A percentile compares a stretch with the other conserved stretches of the same genome.
Evolutionary conservation across 2,888 invertebrate species (phyloP).

Genomic region (Eupithecia inturbata): DNA sequence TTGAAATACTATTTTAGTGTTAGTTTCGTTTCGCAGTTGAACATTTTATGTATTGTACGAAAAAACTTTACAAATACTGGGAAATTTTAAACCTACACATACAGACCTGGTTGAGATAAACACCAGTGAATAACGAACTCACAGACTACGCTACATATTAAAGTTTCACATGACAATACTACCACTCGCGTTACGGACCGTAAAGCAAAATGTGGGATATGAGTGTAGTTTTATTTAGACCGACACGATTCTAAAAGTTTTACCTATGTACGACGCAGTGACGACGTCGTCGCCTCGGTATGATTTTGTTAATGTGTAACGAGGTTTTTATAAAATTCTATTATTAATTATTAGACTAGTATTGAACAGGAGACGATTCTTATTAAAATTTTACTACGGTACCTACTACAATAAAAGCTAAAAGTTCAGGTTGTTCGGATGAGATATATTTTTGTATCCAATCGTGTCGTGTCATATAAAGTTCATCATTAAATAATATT

Average conservation of each 20-base stretch:
- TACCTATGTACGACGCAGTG: not conserved
- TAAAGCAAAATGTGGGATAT: constrained; percentile 28
- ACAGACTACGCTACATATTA: constrained; percentile 45
- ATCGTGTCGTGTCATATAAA: constrained; percentile 10
- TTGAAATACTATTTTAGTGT: constrained; percentile 1
- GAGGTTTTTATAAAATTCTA: not conserved
- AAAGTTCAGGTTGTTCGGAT: not conserved
- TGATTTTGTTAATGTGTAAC: not conserved
- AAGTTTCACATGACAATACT: constrained; percentile 45
- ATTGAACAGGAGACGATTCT: not conserved
- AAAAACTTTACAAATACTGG: not conserved
- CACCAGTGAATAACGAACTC: constrained; percentile 42
- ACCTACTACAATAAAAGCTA: not conserved
- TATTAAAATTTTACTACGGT: not conserved
- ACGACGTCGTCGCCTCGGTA: too few relatives aligned
- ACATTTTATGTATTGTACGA: not conserved
- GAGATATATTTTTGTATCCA: not conserved
- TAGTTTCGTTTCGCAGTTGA: not conserved
- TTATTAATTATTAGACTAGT: not conserved
- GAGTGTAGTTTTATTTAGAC: constrained; percentile 8
- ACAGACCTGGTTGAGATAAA: constrained; percentile 34
- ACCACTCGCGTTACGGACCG: constrained; percentile 37
- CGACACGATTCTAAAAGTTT: constrained; percentile 12
- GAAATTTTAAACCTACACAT: constrained; percentile 24
- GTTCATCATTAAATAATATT: constrained; percentile 11